Conservation (phyloP, 35 echinoderm and acorn worm genomes). For the Apostichopus parvimensis region DNA sequence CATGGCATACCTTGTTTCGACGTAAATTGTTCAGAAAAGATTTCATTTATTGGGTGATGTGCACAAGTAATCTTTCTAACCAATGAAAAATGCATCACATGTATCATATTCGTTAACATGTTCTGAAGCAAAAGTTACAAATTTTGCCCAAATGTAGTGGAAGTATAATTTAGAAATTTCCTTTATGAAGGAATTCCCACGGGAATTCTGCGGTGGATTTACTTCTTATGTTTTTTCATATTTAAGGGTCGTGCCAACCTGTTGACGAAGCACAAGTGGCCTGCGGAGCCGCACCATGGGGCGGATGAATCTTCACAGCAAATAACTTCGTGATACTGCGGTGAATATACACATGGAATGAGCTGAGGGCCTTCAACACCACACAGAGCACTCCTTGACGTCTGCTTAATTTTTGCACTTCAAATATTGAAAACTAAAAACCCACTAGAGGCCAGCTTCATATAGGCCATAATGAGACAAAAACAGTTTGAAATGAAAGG, state of each 20-base stretch:
- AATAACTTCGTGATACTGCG: neutral
- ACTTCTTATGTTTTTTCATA: neutral
- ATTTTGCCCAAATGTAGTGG: too few relatives aligned
- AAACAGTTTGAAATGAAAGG: too few relatives aligned
- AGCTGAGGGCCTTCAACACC: neutral
- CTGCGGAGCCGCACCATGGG: neutral
- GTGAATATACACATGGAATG: neutral
- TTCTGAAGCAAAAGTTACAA: too few relatives aligned
- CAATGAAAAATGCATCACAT: too few relatives aligned
- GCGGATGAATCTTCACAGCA: neutral
- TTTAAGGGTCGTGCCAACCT: conserved; percentile 27
- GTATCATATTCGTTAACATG: too few relatives aligned
- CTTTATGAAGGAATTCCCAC: conserved; percentile 2
- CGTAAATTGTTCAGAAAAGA: too few relatives aligned
- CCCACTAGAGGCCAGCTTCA: too few relatives aligned
- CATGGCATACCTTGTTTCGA: too few relatives aligned
- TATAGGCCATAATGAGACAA: too few relatives aligned
- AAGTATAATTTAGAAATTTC: neutral
- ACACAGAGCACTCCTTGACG: neutral
- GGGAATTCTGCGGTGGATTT: neutral
- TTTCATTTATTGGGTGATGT: too few relatives aligned
- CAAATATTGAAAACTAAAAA: too few relatives aligned
- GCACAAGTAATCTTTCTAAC: too few relatives aligned
- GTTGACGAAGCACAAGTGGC: conserved; percentile 17
- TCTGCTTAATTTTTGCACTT: neutral